Percentiles rank a stretch among this genome's conserved stretches.
These are phyloP conservation scores for Syrista parreyssii DNA, from an alignment of 2,888 invertebrate genomes.

Conservation along the genomic window DNA sequence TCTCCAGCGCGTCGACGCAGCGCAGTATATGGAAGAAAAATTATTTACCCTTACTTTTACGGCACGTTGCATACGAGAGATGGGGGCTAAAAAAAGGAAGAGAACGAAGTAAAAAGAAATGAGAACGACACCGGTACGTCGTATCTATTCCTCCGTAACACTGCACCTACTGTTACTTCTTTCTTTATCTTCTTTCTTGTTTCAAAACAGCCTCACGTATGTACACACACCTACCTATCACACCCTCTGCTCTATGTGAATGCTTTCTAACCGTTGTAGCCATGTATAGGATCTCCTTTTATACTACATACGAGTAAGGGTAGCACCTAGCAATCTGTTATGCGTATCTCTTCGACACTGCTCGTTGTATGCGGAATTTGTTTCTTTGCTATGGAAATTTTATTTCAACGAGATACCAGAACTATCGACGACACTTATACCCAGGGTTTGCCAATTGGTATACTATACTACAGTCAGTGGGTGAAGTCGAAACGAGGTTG, in stretches of 20 bases:
- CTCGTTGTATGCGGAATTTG: not conserved
- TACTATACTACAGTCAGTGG: not conserved
- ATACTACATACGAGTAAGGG: not conserved
- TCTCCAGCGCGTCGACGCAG: constrained; percentile 22
- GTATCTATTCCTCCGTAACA: not conserved
- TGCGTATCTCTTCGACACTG: not conserved
- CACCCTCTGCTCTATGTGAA: not conserved
- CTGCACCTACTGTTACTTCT: not conserved
- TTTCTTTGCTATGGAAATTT: not conserved
- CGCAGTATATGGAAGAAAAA: constrained; percentile 18
- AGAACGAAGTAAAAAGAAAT: not conserved
- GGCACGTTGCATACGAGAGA: not conserved
- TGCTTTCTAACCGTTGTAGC: not conserved
- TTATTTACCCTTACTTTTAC: constrained; percentile 6
- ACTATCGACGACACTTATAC: not conserved
- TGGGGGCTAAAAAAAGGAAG: not conserved
- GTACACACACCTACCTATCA: not conserved
- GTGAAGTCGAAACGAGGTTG: not conserved
- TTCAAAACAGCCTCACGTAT: not conserved
- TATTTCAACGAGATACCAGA: not conserved
- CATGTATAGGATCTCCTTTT: not conserved
- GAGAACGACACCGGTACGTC: not conserved
- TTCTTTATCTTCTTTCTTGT: not conserved
- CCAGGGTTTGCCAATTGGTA: not conserved
- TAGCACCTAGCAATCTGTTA: not conserved